phyloP scores from a whole-genome alignment of 1,140 invertebrate species.

The Drosophila ananassae region DNA sequence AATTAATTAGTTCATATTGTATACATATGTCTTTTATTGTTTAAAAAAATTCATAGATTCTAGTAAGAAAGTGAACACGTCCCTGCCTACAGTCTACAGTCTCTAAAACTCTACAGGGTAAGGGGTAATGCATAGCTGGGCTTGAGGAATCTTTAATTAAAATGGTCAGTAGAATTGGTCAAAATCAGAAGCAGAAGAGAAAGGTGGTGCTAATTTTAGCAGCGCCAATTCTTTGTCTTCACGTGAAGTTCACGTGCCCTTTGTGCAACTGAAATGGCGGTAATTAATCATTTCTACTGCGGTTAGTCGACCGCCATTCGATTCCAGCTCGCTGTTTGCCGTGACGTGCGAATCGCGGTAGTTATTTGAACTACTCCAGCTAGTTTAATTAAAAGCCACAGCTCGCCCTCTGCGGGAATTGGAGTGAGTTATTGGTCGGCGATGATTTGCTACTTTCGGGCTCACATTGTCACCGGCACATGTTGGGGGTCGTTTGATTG shows the following conservation, averaged over 20 bases:
- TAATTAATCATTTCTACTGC: constrained; percentile 77
- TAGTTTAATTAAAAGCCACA: constrained; percentile 74
- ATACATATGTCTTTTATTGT: no score
- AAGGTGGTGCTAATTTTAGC: constrained; percentile 53
- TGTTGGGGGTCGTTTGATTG: constrained; percentile 24
- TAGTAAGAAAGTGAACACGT: no score
- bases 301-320: constrained; percentile 54
- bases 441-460: constrained; percentile 64
- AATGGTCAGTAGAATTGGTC: constrained; percentile 34
- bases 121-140: not conserved
- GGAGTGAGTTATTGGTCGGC: constrained; percentile 68
- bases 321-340: constrained; percentile 24
- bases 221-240: constrained; percentile 55
- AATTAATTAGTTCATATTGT: no score
- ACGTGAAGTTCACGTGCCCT: constrained; percentile 38
- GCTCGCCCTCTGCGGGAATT: constrained; percentile 46
- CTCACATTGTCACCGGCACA: constrained; percentile 50
- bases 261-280: constrained; percentile 65
- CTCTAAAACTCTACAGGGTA: not conserved
- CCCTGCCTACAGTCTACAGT: no score
- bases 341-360: constrained; percentile 54
- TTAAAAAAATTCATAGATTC: no score
- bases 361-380: constrained; percentile 40
- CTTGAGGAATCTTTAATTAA: constrained; percentile 63
- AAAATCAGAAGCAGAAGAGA: not conserved